phyloP scores from a whole-genome alignment of 1,140 invertebrate genomes.

The Caenorhabditis elegans region WBcel235 BX284604.4:12706501-12707000 shows the following conservation, averaged over 20 bases:
- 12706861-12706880: constrained; percentile 12
- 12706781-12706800: background rate
- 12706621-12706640: background rate
- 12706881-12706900: background rate
- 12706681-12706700: background rate
- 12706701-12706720: background rate
- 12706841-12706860: background rate
- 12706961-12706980: background rate
- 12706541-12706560: constrained; percentile 1
- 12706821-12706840: background rate
- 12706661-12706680: background rate
- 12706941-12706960: background rate
- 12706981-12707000: background rate
- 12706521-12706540: background rate
- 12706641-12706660: background rate
- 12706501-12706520: background rate
- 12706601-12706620: background rate
- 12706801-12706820: background rate
- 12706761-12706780: background rate
- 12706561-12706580: background rate
- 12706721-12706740: background rate
- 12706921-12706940: constrained; percentile 24
- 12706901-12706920: background rate
- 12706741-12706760: too few relatives aligned
- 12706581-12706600: background rate